Base-by-base conservation (phyloP, 2,888 invertebrate species). In the Dione vanillae region DNA sequence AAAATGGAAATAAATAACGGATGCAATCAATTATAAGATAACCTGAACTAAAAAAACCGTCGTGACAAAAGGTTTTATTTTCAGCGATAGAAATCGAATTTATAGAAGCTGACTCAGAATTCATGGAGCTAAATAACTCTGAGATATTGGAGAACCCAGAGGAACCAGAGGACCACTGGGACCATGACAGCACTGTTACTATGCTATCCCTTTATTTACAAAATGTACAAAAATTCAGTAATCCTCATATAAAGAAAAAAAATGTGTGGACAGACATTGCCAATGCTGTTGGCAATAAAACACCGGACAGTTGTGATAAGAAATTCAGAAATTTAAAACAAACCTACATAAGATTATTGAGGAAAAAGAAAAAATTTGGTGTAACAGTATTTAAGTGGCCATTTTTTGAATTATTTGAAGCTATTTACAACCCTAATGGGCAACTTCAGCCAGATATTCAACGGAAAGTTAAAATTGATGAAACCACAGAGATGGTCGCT, bases 301-400 rank as follows among this genome's bases (percentile, higher is more conserved):
- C 86, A 2, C 89, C 92, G 1, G 90, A 91, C 11, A 83, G 85
- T 65, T 93, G 92, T 76, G 92, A 92, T 73, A 92, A 91, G 74
- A 93, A 93, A 75, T 92, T 92, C 76, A 82, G 93, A 69, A 93
- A 93, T 77, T 78, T 93, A 54, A 93, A 93, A 78, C 87, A 88
- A 76, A 93, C 92, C 6, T 93, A 92, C 73, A 81, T 92, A 16
- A 81, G 93, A 72, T 75, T 92, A 71, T 77, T 93, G 1, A 90
- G 88, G 74, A 93, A 90, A 77, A 89, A 87, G 67, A 88, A 83
- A 58, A 81, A 80, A 59, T 84, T 83, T 74, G 88, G 87, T 49
- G 72, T 81, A 1, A 79, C 83, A 2, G 81, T 83, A n/a, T 86
- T 91, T 0, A 90, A 87, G 79, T 93, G 93, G 93, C 90, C 91